A percentile compares a stretch with the other conserved stretches of the same genome.
Conservation (phyloP, 2,113 vertebrate genomes). For the Rallus limicola region DNA sequence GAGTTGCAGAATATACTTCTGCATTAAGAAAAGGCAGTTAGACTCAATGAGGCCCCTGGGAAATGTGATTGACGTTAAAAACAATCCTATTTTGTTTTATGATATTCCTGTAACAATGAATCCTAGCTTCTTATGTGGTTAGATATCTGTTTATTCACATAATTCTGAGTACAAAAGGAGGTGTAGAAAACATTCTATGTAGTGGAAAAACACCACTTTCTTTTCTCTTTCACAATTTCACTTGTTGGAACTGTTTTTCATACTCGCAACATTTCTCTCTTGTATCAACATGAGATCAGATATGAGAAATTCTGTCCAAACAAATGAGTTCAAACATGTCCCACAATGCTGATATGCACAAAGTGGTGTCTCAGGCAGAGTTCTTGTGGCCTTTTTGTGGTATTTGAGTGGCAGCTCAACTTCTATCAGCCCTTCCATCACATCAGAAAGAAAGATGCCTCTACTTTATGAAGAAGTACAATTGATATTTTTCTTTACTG, state of each 20-base stretch:
- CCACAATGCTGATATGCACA: fast-evolving
- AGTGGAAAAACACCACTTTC: neutral
- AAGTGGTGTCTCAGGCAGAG: neutral
- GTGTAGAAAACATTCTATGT: neutral
- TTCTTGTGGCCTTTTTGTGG: neutral
- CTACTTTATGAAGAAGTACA: neutral
- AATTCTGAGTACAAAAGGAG: neutral
- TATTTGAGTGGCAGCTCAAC: neutral
- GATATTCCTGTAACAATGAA: neutral
- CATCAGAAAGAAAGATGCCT: neutral
- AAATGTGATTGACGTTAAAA: slow-evolving; percentile 18
- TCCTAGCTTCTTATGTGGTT: neutral
- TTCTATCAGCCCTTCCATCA: neutral
- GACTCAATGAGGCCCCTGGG: slow-evolving; percentile 4
- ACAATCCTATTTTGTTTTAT: slow-evolving; percentile 19
- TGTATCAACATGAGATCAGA: neutral
- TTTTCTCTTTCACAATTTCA: neutral
- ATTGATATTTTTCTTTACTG: neutral
- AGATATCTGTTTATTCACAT: neutral
- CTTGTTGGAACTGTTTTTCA: neutral
- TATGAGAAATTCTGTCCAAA: neutral
- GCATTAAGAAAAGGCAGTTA: slow-evolving; percentile 6
- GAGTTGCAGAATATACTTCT: slow-evolving; percentile 8
- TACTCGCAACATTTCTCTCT: neutral
- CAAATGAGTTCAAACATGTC: neutral